A percentile compares a stretch with the other conserved stretches of the same genome.
phyloP scores from a whole-genome alignment of 2,888 invertebrate genomes.

The Diarsia mendica region DNA sequence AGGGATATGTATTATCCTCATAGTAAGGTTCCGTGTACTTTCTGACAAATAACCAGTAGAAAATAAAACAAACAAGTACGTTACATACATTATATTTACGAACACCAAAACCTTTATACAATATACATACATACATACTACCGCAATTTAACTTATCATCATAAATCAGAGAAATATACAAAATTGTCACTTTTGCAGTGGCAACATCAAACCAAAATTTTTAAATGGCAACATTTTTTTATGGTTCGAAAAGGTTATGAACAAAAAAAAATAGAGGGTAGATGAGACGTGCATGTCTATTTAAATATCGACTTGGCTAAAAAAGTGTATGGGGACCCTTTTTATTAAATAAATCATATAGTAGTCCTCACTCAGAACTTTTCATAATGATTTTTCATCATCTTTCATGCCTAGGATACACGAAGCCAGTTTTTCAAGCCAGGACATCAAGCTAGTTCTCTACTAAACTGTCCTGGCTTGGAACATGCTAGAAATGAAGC shows the following conservation, averaged over 20 bases:
- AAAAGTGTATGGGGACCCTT: too few species aligned
- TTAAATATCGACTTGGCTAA: too few species aligned
- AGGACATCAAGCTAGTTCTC: too few species aligned
- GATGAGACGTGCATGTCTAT: too few species aligned
- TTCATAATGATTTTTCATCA: too few species aligned
- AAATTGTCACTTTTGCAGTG: slow-evolving; percentile 13
- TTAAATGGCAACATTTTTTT: slow-evolving; percentile 12
- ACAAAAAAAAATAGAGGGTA: neutral
- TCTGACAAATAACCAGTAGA: neutral
- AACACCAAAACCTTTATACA: slow-evolving; percentile 63
- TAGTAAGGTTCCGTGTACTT: too few species aligned
- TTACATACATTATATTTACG: slow-evolving; percentile 59
- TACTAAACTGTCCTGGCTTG: too few species aligned
- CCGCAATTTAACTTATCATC: slow-evolving; percentile 47
- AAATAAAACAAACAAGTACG: slow-evolving; percentile 18
- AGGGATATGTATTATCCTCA: neutral
- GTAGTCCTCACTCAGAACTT: too few species aligned
- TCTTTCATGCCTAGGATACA: too few species aligned
- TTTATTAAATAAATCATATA: too few species aligned
- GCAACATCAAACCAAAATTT: slow-evolving; percentile 22
- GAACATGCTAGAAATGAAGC: too few species aligned
- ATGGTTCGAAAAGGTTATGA: neutral
- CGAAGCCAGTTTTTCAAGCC: too few species aligned
- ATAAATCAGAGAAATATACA: slow-evolving; percentile 42
- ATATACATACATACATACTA: slow-evolving; percentile 55